phyloP scores from a whole-genome alignment of 2,113 vertebrate species.

The Phrynosoma platyrhinos region DNA sequence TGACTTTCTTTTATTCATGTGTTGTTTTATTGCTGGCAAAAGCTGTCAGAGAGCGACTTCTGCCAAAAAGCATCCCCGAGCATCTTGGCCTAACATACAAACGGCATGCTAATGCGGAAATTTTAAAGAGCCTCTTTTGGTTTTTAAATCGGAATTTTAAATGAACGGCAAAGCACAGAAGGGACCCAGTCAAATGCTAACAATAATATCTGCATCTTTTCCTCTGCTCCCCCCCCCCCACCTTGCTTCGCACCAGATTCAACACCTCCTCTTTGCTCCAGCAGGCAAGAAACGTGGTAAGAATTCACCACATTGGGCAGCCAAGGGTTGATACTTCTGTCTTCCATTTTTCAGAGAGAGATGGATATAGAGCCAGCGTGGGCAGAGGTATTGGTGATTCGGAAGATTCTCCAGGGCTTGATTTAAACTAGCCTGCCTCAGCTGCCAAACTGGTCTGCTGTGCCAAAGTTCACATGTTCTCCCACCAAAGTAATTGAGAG shows the following conservation, averaged over 20 bases:
- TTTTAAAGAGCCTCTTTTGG: constrained; percentile 74
- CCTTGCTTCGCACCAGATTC: constrained; percentile 1
- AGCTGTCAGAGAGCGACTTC: constrained; percentile 64
- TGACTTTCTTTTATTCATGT: constrained; percentile 75
- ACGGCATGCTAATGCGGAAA: constrained; percentile 77
- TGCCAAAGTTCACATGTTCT: neutral
- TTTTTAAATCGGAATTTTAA: constrained; percentile 76
- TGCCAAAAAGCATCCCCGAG: constrained; percentile 76
- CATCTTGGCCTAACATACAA: constrained; percentile 76
- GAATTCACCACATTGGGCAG: constrained; percentile 20
- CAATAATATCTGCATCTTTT: constrained; percentile 61
- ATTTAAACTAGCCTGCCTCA: neutral
- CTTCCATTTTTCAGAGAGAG: neutral
- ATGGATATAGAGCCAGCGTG: neutral
- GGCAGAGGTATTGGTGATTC: neutral
- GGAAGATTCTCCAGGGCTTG: neutral
- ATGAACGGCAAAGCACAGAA: constrained; percentile 71
- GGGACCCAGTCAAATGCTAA: constrained; percentile 70
- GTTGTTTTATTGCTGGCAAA: constrained; percentile 78
- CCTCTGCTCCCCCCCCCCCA: constrained; percentile 27
- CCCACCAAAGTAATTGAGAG: neutral
- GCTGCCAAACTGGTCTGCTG: neutral
- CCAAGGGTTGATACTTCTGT: neutral
- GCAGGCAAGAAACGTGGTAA: constrained; percentile 28
- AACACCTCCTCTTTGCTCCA: constrained; percentile 28